These are phyloP conservation scores for Halictus ligatus DNA, from an alignment of 2,888 invertebrate species.

Conservation along the genomic window DNA sequence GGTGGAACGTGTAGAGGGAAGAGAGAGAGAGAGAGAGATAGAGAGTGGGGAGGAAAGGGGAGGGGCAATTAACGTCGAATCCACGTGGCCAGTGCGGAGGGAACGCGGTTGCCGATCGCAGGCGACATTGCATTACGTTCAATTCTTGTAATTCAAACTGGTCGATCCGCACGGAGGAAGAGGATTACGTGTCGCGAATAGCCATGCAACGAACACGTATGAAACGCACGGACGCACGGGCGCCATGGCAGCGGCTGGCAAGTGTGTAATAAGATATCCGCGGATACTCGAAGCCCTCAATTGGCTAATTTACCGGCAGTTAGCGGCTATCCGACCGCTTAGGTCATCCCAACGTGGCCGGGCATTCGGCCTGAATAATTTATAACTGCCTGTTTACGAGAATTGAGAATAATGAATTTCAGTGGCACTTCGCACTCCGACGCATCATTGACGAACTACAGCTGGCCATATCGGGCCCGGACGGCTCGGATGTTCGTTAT, in stretches of 20 bases:
- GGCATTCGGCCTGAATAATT: slow-evolving; percentile 84
- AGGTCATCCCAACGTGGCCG: slow-evolving; percentile 82
- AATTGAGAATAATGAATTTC: slow-evolving; percentile 84
- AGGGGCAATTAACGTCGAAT: slow-evolving; percentile 11
- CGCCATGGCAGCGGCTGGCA: slow-evolving; percentile 79
- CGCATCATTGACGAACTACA: slow-evolving; percentile 77
- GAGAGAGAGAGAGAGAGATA: neutral
- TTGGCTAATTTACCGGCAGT: slow-evolving; percentile 84
- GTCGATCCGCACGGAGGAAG: slow-evolving; percentile 68
- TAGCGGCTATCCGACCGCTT: slow-evolving; percentile 83
- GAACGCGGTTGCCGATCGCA: slow-evolving; percentile 19
- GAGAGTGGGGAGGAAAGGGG: neutral
- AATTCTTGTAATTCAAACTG: slow-evolving; percentile 50
- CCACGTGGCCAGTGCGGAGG: neutral
- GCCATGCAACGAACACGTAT: slow-evolving; percentile 63
- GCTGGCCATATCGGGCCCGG: slow-evolving; percentile 61
- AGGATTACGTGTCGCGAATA: slow-evolving; percentile 71
- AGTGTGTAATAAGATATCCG: slow-evolving; percentile 85
- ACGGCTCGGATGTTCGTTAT: slow-evolving; percentile 73
- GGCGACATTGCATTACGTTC: slow-evolving; percentile 35
- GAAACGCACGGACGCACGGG: slow-evolving; percentile 76
- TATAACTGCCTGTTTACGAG: slow-evolving; percentile 85
- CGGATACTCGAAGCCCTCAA: slow-evolving; percentile 85
- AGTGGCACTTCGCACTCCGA: slow-evolving; percentile 74
- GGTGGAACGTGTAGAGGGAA: neutral